These are phyloP conservation scores for Labeo rohita DNA, from an alignment of 2,113 vertebrate genomes.

Conservation along the genomic window DNA sequence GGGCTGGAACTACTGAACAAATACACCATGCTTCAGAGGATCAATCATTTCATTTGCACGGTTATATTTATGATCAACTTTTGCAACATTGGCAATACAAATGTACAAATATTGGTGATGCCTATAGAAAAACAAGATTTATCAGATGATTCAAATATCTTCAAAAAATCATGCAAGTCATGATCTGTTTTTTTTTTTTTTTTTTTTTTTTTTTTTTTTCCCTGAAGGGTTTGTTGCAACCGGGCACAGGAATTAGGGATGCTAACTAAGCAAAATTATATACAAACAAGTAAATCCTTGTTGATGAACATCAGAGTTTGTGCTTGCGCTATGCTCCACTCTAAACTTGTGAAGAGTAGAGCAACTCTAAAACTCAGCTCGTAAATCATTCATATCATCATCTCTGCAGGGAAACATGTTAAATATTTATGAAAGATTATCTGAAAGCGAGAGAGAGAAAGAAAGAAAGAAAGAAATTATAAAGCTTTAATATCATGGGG, in stretches of 20 bases:
- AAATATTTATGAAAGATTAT: constrained; percentile 6
- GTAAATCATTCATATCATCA: constrained; percentile 1
- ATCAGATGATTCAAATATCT: no score
- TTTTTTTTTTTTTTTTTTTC: no score
- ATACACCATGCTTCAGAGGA: no score
- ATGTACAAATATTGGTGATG: no score
- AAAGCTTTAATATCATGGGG: neutral
- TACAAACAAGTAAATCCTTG: neutral
- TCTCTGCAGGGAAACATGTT: neutral
- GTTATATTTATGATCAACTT: no score
- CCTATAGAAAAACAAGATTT: no score
- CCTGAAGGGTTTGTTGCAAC: neutral
- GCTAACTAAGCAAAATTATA: neutral
- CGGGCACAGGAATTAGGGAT: no score
- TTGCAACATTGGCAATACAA: no score
- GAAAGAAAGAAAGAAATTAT: neutral
- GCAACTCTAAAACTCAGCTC: neutral
- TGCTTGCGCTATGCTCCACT: neutral
- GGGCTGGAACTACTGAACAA: no score
- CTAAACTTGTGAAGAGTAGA: neutral
- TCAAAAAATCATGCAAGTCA: no score
- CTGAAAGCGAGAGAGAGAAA: neutral
- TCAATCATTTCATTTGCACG: no score
- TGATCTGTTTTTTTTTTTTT: no score
- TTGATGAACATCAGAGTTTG: neutral